A percentile compares a stretch with the other conserved stretches of the same genome.
Conservation (phyloP, 2,113 vertebrate genomes). For the Paedocypris sp. region DNA sequence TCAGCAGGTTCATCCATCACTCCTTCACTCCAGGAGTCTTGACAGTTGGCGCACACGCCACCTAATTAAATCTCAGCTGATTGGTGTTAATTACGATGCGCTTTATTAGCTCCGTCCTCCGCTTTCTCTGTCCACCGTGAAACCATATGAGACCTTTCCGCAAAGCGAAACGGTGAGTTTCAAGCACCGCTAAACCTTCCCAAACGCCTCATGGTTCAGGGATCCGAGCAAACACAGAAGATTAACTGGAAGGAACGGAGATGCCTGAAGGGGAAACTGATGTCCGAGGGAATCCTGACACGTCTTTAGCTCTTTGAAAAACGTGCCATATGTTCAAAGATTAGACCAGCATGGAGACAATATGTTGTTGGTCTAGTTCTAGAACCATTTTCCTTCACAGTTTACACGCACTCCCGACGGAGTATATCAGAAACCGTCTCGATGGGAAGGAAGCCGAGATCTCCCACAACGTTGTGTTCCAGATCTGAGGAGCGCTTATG, state of each 20-base stretch:
- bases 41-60: neutral
- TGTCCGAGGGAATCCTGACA: neutral
- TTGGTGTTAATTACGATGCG: neutral
- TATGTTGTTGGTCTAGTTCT: neutral
- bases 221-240: neutral
- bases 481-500: slow-evolving; percentile 34
- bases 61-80: neutral
- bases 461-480: too few species aligned
- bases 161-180: neutral
- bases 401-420: too few species aligned
- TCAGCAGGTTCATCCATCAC: neutral
- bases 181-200: neutral
- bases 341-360: neutral
- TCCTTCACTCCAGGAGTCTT: neutral
- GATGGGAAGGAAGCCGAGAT: neutral
- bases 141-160: neutral
- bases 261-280: neutral
- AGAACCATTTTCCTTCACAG: neutral
- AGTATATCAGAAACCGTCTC: too few species aligned
- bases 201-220: neutral
- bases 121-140: neutral
- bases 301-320: neutral
- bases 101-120: neutral
- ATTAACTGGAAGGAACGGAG: neutral
- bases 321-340: neutral